Percentiles rank a stretch among this genome's conserved stretches.
phyloP scores from a whole-genome alignment of 1,140 invertebrate species.

The Brachionus koreanus region DNA sequence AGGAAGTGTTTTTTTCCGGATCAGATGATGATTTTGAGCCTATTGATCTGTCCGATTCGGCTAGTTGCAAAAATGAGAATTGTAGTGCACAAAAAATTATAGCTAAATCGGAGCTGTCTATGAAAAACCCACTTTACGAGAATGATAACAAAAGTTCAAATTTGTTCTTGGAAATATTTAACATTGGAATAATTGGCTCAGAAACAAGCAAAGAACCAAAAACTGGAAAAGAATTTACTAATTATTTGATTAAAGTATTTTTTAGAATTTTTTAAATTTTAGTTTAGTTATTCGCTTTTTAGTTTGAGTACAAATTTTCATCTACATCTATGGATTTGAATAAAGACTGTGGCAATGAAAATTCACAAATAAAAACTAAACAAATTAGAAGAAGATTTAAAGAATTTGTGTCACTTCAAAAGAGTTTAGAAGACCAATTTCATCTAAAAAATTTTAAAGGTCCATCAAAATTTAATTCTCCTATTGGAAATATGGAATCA shows the following conservation, averaged over 20 bases:
- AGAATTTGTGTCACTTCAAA: slow-evolving; percentile 28
- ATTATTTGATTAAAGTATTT: slow-evolving; percentile 17
- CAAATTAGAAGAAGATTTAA: slow-evolving; percentile 27
- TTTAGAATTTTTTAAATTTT: neutral
- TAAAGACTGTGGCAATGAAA: neutral
- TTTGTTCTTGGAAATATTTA: neutral
- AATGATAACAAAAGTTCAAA: neutral
- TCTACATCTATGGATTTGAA: neutral
- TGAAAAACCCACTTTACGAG: neutral
- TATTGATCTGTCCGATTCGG: neutral
- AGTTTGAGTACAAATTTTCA: slow-evolving; percentile 16
- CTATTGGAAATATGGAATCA: slow-evolving; percentile 36
- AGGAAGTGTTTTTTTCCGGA: neutral
- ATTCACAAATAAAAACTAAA: slow-evolving; percentile 8
- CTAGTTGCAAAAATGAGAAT: neutral
- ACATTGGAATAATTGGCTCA: neutral
- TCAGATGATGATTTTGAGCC: neutral
- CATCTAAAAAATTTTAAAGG: slow-evolving; percentile 34
- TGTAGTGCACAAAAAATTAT: neutral
- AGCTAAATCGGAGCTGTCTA: neutral
- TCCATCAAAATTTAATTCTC: slow-evolving; percentile 34
- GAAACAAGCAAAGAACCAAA: neutral
- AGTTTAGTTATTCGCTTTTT: neutral
- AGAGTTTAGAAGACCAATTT: slow-evolving; percentile 6
- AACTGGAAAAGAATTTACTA: slow-evolving; percentile 31